phyloP scores from a whole-genome alignment of 2,888 invertebrate genomes.

The Zonitis immaculata region DNA sequence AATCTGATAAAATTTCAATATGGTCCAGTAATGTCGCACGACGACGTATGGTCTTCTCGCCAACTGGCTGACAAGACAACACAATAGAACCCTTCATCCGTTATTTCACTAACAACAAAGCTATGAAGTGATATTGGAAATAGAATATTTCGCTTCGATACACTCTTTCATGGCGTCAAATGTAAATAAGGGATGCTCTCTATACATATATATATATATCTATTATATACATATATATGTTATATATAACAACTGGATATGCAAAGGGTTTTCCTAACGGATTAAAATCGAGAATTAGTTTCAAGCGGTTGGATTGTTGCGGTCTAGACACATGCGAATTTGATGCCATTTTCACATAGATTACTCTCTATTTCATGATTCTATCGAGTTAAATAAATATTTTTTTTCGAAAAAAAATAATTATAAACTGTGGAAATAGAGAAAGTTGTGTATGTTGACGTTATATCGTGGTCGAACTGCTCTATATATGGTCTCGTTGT shows the following conservation, averaged over 20 bases:
- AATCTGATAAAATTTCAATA: conserved; percentile 42
- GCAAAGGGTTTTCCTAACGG: conserved; percentile 34
- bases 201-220: too few relatives aligned
- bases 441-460: too few relatives aligned
- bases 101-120: conserved; percentile 45
- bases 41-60: conserved; percentile 27
- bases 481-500: too few relatives aligned
- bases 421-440: too few relatives aligned
- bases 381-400: too few relatives aligned
- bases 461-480: neutral
- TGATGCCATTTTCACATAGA: conserved; percentile 14
- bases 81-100: conserved; percentile 45
- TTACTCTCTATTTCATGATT: neutral
- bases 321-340: conserved; percentile 19
- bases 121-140: conserved; percentile 47
- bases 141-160: conserved; percentile 48
- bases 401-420: too few relatives aligned
- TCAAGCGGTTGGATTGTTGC: conserved; percentile 17
- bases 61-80: conserved; percentile 38
- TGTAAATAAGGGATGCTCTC: conserved; percentile 45
- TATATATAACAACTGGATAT: too few relatives aligned
- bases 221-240: too few relatives aligned
- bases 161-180: conserved; percentile 44
- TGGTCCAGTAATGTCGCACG: conserved; percentile 31
- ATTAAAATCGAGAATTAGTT: conserved; percentile 35